Evolutionary conservation across 2,113 vertebrate species (phyloP).

Genomic region (Ploceus nigricollis): DNA sequence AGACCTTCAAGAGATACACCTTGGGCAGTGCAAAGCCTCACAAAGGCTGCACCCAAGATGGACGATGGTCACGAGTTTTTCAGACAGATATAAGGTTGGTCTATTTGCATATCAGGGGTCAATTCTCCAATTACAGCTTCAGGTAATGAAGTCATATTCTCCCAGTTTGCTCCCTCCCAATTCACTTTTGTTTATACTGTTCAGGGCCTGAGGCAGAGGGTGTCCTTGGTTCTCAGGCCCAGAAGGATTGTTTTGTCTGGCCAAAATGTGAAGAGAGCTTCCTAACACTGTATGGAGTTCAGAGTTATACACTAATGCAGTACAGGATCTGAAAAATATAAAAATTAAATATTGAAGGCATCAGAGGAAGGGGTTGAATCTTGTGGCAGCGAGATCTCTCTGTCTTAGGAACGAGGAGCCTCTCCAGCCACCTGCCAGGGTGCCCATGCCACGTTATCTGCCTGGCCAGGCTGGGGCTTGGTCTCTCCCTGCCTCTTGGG

Average conservation of each 20-base stretch:
- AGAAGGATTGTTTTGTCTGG: not conserved
- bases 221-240: not conserved
- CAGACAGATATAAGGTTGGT: not conserved
- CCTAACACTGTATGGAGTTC: not conserved
- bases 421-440: not conserved
- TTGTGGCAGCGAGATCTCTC: not conserved
- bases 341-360: not conserved
- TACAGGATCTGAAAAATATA: not conserved
- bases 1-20: not conserved
- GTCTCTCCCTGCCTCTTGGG: not conserved
- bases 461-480: not conserved
- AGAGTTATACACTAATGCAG: not conserved
- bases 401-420: not conserved
- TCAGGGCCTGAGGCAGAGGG: not conserved
- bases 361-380: not conserved
- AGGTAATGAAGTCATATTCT: not conserved
- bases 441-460: rapidly evolving
- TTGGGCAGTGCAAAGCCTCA: not conserved
- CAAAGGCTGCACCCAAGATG: not conserved
- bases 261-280: not conserved
- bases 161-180: not conserved
- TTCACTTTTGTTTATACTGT: not conserved
- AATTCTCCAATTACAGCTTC: not conserved
- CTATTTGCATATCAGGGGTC: not conserved
- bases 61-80: not conserved